Evolutionary conservation across 2,888 invertebrate genomes (phyloP), one percentile per base, ranked within the genome.

Genomic region (Parapristionchus giblindavisi): DNA sequence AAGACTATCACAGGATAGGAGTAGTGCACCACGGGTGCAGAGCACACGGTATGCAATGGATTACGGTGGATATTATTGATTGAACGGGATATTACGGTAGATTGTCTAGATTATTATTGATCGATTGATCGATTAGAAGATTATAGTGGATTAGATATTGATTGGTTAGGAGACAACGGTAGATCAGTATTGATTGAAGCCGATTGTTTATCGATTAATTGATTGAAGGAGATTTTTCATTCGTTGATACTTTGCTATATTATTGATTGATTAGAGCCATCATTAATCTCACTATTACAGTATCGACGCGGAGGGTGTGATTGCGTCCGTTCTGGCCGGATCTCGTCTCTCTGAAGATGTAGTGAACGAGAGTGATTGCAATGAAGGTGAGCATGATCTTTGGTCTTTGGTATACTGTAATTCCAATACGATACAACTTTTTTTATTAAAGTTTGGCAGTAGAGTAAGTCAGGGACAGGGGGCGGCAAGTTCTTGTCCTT

Each of bases 261-360:
- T n/a, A n/a, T n/a, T n/a, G n/a, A n/a, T n/a, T n/a, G 11, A 48
- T 48, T 48, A 14, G 48, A 48, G 11, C 48, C 48, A 11, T 48
- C 48, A 21, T 21, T 14, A 11, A 14, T 14, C 48, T 14, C 14
- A 48, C 21, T n/a, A n/a, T 77, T 80, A n/a, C 73, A 83, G 87
- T 24, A 80, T 85, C 68, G 87, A 87, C 73, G 81, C 87, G 4
- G 85, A 84, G 71, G 79, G 79, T 43, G 79, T 87, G 21, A 84
- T 87, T 40, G 85, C 73, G 24, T 73, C 73, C 6, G 73, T 73
- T 32, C 61, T 73, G 48, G 73, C 73, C 3, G 60, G 73, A 27
- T 73, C 73, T n/a, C 60, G 73, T 24, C 48, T 73, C 21, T 73
- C 73, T 2, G 73, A 73, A 38, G 73, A 60, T 34, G 48, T 61